Percentiles rank a stretch among this genome's conserved stretches.
Conservation (phyloP, 2,797 vertebrate species). For the Alosa sapidissima region DNA sequence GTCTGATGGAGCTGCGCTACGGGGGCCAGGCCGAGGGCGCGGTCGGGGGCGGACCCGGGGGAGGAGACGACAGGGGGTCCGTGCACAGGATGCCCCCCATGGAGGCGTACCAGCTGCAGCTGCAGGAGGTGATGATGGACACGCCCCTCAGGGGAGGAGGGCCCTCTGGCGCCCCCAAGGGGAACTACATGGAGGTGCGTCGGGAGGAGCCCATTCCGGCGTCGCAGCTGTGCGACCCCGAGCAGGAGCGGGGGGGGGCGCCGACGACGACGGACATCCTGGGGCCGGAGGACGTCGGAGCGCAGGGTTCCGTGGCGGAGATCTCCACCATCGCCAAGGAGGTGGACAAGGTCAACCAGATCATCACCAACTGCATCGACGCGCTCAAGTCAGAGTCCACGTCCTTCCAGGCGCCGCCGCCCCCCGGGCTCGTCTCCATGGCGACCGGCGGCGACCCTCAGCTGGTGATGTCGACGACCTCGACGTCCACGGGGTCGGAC, state of each 20-base stretch:
- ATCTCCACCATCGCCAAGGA: constrained; percentile 98
- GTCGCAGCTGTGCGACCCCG: not conserved
- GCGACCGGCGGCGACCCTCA: constrained; percentile 80
- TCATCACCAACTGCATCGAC: constrained; percentile 98
- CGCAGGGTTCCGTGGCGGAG: constrained; percentile 90
- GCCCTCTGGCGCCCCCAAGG: constrained; percentile 68
- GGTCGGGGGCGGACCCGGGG: constrained; percentile 76
- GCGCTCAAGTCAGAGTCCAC: constrained; percentile 97
- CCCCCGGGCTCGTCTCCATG: constrained; percentile 79
- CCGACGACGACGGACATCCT: too few relatives aligned
- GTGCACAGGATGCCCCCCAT: constrained; percentile 65
- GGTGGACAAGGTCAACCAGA: constrained; percentile 98
- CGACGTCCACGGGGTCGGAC: constrained; percentile 74
- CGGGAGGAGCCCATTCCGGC: constrained; percentile 70
- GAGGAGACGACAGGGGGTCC: constrained; percentile 68
- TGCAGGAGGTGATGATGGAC: constrained; percentile 81
- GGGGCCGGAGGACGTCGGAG: constrained; percentile 42
- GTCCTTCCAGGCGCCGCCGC: constrained; percentile 86
- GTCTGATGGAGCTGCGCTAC: constrained; percentile 93
- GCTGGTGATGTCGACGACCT: constrained; percentile 89
- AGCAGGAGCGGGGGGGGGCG: constrained; percentile 51
- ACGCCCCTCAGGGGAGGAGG: constrained; percentile 79
- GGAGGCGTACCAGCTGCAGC: constrained; percentile 88
- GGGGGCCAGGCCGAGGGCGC: constrained; percentile 82
- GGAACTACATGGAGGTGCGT: constrained; percentile 95